Conservation (phyloP, 2,888 invertebrate genomes). For the Rutpela maculata region DNA sequence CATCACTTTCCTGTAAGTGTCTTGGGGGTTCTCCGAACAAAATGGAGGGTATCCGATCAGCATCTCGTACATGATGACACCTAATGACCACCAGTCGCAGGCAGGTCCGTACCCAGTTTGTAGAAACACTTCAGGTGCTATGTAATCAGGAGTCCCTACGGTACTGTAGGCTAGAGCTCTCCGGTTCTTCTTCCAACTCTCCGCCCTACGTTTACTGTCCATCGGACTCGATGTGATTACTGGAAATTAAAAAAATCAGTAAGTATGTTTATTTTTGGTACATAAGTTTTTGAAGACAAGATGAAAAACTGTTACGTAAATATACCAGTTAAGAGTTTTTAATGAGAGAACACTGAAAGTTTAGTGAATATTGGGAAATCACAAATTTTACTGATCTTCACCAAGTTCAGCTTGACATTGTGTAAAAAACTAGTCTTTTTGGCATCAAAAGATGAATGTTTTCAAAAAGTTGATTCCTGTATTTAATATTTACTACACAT, state of each 20-base stretch:
- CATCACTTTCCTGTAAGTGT: constrained; percentile 98
- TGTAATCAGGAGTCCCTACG: constrained; percentile 99
- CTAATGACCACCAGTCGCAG: constrained; percentile 99
- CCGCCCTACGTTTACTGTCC: constrained; percentile 98
- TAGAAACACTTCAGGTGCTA: constrained; percentile 98
- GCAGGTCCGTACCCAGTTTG: constrained; percentile 98
- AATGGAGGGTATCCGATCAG: constrained; percentile 99
- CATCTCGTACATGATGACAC: constrained; percentile 99
- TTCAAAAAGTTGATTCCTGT: no score
- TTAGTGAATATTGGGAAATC: no score
- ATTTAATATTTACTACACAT: no score
- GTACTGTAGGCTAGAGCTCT: constrained; percentile 95
- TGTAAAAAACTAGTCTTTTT: no score
- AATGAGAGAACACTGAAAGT: no score
- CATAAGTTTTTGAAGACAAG: no score
- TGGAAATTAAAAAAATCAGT: constrained; percentile 63
- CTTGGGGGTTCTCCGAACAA: constrained; percentile 98
- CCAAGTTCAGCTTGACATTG: no score
- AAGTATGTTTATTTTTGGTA: not conserved
- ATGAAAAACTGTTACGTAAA: no score
- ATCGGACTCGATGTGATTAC: constrained; percentile 84
- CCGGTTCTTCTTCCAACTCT: constrained; percentile 99
- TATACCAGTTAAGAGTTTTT: no score
- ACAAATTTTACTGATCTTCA: no score
- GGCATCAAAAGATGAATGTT: no score